These are phyloP conservation scores for Sakesphorus luctuosus DNA, from an alignment of 2,113 vertebrate genomes.

Conservation along the genomic window DNA sequence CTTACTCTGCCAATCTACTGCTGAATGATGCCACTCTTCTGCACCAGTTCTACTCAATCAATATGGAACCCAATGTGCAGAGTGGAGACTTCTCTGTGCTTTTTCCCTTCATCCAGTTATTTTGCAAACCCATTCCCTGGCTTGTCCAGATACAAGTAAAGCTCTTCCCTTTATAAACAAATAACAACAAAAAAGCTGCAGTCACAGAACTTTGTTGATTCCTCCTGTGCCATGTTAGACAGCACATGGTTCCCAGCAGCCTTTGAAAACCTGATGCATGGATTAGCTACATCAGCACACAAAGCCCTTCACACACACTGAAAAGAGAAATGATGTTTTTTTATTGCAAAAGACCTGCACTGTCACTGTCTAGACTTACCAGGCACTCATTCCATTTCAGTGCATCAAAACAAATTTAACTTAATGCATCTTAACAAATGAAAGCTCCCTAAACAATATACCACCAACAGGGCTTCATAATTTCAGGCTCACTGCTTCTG, in stretches of 20 bases:
- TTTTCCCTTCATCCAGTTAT: background rate
- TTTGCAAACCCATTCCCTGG: background rate
- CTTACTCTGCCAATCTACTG: background rate
- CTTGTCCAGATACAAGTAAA: background rate
- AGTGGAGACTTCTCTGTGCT: background rate
- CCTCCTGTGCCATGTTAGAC: background rate
- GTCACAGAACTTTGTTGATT: background rate
- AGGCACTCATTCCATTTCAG: conserved; percentile 24
- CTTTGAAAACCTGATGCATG: background rate
- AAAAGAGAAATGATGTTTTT: background rate
- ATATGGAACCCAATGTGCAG: background rate
- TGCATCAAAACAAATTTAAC: conserved; percentile 37
- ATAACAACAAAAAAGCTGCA: conserved; percentile 24
- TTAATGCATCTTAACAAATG: conserved; percentile 23
- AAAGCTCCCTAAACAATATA: conserved; percentile 35
- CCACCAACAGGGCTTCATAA: background rate
- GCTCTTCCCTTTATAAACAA: conserved; percentile 1
- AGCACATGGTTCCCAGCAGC: background rate
- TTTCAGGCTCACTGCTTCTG: background rate
- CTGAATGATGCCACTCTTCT: background rate
- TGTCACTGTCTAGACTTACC: conserved; percentile 39
- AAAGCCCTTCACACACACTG: background rate
- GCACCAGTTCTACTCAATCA: background rate
- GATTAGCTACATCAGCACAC: background rate
- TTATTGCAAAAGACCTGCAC: background rate